These are phyloP conservation scores for Cinclus cinclus DNA, from an alignment of 2,113 vertebrate species.

Conservation along the genomic window DNA sequence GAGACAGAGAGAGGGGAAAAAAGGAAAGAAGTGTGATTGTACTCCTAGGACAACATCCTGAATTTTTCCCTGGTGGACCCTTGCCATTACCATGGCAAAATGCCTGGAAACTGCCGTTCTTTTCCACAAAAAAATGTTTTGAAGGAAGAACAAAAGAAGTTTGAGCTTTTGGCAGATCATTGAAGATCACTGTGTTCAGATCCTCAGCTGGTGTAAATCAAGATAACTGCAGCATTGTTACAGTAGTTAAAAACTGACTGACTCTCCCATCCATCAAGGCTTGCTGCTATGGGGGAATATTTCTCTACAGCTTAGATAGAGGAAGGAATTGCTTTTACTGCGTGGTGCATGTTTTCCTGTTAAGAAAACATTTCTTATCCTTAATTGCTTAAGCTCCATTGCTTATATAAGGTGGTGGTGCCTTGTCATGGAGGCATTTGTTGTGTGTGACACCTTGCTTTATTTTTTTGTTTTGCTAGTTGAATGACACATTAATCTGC, in stretches of 20 bases:
- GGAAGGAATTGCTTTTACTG: not conserved
- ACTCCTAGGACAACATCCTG: conserved; percentile 39
- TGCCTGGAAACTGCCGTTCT: conserved; percentile 55
- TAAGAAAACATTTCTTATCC: not conserved
- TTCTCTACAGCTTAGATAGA: not conserved
- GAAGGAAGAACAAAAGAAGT: conserved; percentile 60
- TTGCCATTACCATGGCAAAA: conserved; percentile 60
- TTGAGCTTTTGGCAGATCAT: conserved; percentile 50
- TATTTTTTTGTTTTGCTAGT: not conserved
- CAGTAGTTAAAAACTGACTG: conserved; percentile 49
- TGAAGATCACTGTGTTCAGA: conserved; percentile 32
- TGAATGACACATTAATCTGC: not conserved
- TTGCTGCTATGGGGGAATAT: not conserved
- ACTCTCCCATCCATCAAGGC: not conserved
- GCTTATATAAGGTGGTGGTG: not conserved
- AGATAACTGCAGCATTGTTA: conserved; percentile 39
- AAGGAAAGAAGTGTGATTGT: not conserved
- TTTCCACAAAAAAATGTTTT: conserved; percentile 55
- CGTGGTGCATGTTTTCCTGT: not conserved
- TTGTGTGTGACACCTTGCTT: not conserved
- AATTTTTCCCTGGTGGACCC: conserved; percentile 33
- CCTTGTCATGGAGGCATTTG: not conserved
- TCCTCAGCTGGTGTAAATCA: conserved; percentile 56
- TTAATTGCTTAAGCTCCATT: not conserved
- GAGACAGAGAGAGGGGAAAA: fast-evolving